These are phyloP conservation scores for Neotragus pygmaeus DNA, from an alignment of 2,113 vertebrate species.

Conservation along the genomic window DNA sequence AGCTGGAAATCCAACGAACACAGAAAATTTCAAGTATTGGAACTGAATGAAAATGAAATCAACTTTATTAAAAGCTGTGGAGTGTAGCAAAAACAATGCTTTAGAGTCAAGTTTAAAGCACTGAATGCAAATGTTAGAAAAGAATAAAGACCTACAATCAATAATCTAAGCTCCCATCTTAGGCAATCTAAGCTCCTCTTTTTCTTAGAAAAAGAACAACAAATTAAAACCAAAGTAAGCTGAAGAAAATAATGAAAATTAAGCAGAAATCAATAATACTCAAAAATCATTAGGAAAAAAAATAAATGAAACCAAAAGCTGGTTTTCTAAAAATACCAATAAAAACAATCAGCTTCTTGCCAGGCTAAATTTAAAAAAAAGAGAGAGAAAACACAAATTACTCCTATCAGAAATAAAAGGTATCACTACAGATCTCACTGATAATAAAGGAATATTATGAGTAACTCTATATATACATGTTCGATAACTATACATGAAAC, in stretches of 20 bases:
- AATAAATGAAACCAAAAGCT: not conserved
- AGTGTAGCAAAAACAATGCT: not conserved
- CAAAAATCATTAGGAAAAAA: not conserved
- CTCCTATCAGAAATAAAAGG: not conserved
- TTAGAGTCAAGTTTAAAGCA: not conserved
- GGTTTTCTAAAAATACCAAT: not conserved
- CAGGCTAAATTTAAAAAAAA: not conserved
- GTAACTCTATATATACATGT: not conserved
- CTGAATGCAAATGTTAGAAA: not conserved
- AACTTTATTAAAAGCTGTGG: not conserved
- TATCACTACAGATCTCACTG: not conserved
- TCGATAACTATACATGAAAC: not conserved
- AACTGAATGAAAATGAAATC: not conserved
- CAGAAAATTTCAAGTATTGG: not conserved
- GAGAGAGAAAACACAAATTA: not conserved
- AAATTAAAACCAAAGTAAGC: not conserved
- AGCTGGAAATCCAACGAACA: not conserved
- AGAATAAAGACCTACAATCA: not conserved
- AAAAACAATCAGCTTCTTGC: not conserved
- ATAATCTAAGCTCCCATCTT: not conserved
- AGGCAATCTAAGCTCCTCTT: not conserved
- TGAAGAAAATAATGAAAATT: not conserved
- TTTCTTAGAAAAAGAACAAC: not conserved
- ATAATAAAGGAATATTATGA: not conserved
- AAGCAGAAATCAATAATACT: not conserved